Base-by-base conservation (phyloP, 2,888 invertebrate genomes). In the Portevinia maculata region DNA sequence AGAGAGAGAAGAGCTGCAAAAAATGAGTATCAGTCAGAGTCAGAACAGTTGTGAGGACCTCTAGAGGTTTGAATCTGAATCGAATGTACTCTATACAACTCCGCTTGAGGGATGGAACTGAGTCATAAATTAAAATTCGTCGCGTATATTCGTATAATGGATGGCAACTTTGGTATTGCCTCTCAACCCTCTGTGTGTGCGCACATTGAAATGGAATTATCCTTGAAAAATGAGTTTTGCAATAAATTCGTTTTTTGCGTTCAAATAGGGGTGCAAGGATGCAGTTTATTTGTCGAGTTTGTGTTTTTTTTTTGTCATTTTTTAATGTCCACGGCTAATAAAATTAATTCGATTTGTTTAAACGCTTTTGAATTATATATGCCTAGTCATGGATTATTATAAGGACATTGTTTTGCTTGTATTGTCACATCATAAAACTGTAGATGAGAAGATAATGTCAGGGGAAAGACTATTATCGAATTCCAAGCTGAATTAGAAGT, bases 51-150 rank as follows among this genome's bases (percentile, higher is more conserved):
- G 67, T 62, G 19, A 78, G 83, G 44, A 60, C 53, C 83, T 78
- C 71, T 46, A 78, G 83, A 78, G 83, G 83, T 67, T 83, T 83
- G 37, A 73, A 83, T 64, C 67, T 71, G 64, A 78, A 64, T 50
- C 78, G 52, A 64, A 21, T 65, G 34, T 71, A 69, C 53, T 52
- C 65, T 57, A 41, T 62, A 81, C 73, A 78, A n/a, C 76, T 71
- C 67, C 67, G n/a, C 24, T 24, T 57, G 44, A 57, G 79, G 83
- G 78, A 73, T 73, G 65, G 62, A 67, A 62, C 71, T 78, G 62
- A 71, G 78, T 73, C 62, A 83, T 83, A 83, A 83, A 78, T 83
- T 78, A 78, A 76, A 65, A 78, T 78, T 83, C 71, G 67, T 67
- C 65, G 67, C 60, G 67, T 71, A 78, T 52, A 46, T 50, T 78